Evolutionary conservation across 2,797 vertebrate species (phyloP), one percentile per base, ranked within the genome.

Genomic region (Gymnocypris eckloni): DNA sequence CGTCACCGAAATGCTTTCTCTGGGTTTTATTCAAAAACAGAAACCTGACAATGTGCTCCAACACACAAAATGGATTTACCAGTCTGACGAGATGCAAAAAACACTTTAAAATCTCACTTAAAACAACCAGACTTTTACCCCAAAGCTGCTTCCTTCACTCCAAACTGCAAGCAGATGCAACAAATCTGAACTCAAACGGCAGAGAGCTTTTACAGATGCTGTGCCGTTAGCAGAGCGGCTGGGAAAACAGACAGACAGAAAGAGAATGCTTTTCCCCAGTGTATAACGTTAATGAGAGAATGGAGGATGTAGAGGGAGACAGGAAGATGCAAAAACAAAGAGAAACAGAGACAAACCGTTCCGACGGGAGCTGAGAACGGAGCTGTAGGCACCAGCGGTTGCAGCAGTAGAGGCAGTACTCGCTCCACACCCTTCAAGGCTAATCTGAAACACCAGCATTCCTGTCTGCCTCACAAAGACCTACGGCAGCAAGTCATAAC

Each of bases 391-490:
- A 70, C 25, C n/a, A 52, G 59, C 41, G 83, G 84, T 78, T 39
- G 56, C 72, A 76, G 80, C 75, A 75, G 87, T 78, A 85, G 66
- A 86, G 59, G 56, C 81, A 84, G 48, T 81, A 72, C 81, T 89
- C 56, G 52, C 87, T 90, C 86, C 90, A 90, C 89, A 87, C 90
- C 89, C 90, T 92, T 84, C 50, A 73, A 88, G 72, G 83, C 90
- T 90, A 86, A 89, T 91, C 87, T 91, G 88, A 89, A 91, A 86
- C 52, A 64, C 90, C 90, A 90, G 89, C 91, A 91, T 91, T 91
- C 90, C 91, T 90, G 89, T 85, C 91, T 90, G 87, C 79, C 87
- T 86, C 87, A 90, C 89, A 91, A 89, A 92, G 88, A 89, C 86
- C 85, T 82, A 84, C 86, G 85, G 86, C 88, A 83, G 88, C 91